Base-by-base conservation (phyloP, 2,888 invertebrate species). In the Endomychus coccineus region DNA sequence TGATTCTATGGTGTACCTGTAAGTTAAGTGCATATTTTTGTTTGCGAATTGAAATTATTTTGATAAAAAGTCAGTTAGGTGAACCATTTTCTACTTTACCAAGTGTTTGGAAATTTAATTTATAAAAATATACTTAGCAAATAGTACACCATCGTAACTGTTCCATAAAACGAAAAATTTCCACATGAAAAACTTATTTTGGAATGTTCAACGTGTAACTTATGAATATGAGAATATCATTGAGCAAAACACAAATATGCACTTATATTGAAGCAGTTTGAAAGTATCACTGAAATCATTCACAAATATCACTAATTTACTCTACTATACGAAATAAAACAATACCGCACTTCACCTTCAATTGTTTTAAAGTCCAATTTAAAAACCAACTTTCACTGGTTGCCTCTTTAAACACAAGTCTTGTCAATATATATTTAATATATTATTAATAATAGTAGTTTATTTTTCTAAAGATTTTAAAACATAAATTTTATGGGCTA, bases 231-330 rank as follows among this genome's bases (percentile, higher is more conserved):
- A 13, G 25, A 21, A 16, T 21, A 17, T 23, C 16, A 15, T 34
- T 17, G 27, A 11, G 27, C 6, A 38, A 43, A 46, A 46, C 48
- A 47, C 48, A 42, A 50, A 43, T 49, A 52, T 49, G 48, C 52
- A 55, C 30, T 42, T 42, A 43, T 43, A 32, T 46, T 42, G 34
- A 55, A 52, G 54, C 52, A 50, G 46, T 46, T 51, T 50, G 50
- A 50, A 42, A 41, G 42, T 50, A 47, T 55, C 59, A 60, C 58
- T 56, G 59, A 59, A 61, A 59, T 61, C 57, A 61, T 59, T 61
- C 63, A 64, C 62, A 63, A 63, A 53, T 61, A 62, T 62, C 61
- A 62, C 64, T 63, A 62, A 53, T 51, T 52, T 52, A 54, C 52
- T 49, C 55, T 56, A 56, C 53, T 51, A 52, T 55, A 50, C 50